Conservation (phyloP, 2,888 invertebrate genomes). For the Volucella inflata region DNA sequence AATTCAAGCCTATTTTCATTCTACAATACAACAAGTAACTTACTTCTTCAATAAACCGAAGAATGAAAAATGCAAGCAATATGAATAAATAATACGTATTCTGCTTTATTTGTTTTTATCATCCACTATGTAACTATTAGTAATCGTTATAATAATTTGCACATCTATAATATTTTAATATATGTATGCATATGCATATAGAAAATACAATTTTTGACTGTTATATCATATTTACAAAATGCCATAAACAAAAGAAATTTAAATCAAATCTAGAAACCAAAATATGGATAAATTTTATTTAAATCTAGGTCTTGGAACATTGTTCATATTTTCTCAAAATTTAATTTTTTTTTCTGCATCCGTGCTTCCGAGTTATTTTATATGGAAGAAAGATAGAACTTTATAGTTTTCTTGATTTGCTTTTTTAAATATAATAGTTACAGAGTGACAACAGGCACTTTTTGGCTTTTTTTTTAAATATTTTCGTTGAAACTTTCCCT, state of each 20-base stretch:
- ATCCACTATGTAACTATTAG: conserved; percentile 55
- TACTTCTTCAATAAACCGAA: neutral
- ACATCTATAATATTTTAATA: conserved; percentile 45
- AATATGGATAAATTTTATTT: neutral
- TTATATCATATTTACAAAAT: conserved; percentile 42
- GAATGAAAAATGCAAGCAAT: conserved; percentile 14
- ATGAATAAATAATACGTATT: conserved; percentile 61
- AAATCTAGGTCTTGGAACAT: neutral
- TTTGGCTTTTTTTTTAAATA: conserved; percentile 55
- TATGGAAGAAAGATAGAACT: conserved; percentile 16
- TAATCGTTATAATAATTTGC: conserved; percentile 56
- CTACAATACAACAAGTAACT: too few species aligned
- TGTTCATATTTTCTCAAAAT: too few species aligned
- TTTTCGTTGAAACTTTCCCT: conserved; percentile 20
- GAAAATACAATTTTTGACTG: conserved; percentile 5
- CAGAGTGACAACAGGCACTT: conserved; percentile 65
- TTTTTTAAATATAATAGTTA: conserved; percentile 45
- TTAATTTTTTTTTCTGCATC: too few species aligned
- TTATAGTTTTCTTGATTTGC: conserved; percentile 30
- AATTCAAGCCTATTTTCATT: too few species aligned
- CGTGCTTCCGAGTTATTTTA: too few species aligned
- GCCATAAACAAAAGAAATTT: conserved; percentile 19
- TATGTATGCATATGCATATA: conserved; percentile 20
- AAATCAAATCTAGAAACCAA: neutral
- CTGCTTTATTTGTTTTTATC: conserved; percentile 50